Base-by-base conservation (phyloP, 2,113 vertebrate genomes). In the Seriola quinqueradiata region DNA sequence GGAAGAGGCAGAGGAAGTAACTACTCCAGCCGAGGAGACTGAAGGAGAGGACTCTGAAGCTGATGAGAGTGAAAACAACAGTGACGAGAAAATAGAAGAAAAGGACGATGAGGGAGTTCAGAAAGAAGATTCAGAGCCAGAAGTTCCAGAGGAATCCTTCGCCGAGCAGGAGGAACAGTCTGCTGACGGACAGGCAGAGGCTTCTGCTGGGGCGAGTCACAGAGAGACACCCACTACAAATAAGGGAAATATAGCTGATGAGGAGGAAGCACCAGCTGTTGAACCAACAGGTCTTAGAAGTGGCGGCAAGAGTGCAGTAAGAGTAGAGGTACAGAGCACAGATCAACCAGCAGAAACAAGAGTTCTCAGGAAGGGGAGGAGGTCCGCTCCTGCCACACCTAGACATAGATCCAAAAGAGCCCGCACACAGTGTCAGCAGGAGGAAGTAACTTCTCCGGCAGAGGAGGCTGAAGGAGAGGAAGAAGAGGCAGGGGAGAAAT, bases 301-400 rank as follows among this genome's bases (percentile, higher is more conserved):
- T 52, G 48, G 17, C 3, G 2, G 21, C 17, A 16, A 28, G 21
- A 13, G 19, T 17, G 3, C 17, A 23, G 40, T 28, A 28, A 28
- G 25, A 28, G 25, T 28, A 28, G 2, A 28, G 25, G 25, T 28
- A 28, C 25, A 28, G 25, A 28, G 52, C 12, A 11, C 13, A 58
- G 48, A 81, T 36, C 25, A 82, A n/a, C 21, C 60, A 48, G 25
- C 7, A n/a, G 70, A 82, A 66, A 74, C 32, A 23, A 78, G 57
- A 65, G 16, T 42, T 54, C 38, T 86, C n/a, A 87, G 84, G 58
- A 90, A 50, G 66, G 57, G 81, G 70, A 79, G 78, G 68, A 79
- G 32, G 40, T 70, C 60, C 60, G 34, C 68, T 63, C n/a, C 48
- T 52, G 19, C n/a, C 3, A 10, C 36, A 52, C 5, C 50, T 28